Evolutionary conservation across 2,113 vertebrate genomes (phyloP).

Genomic region (Jacana jacana): DNA sequence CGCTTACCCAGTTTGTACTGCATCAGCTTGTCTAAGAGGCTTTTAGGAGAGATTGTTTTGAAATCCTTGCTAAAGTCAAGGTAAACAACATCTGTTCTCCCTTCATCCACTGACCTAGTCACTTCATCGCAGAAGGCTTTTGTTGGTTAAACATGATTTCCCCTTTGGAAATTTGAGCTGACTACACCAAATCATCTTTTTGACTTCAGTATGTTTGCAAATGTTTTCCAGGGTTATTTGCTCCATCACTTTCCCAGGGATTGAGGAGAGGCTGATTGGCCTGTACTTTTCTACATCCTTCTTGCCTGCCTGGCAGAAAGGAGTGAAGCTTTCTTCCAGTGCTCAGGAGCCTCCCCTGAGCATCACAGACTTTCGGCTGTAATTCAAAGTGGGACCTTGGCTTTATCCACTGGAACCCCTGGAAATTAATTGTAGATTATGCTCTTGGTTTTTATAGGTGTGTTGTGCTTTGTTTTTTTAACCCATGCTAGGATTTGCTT

Average conservation of each 20-base stretch:
- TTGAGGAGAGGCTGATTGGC: not conserved
- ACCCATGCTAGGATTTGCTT: not conserved
- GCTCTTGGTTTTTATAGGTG: fast-evolving
- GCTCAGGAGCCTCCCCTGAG: not conserved
- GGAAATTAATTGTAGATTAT: not conserved
- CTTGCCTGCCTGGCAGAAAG: not conserved
- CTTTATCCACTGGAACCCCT: not conserved
- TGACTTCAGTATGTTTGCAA: not conserved
- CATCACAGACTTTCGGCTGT: not conserved
- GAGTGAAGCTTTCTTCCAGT: not conserved
- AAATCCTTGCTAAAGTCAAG: slow-evolving; percentile 24
- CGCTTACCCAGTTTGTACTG: not conserved
- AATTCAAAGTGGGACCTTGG: not conserved
- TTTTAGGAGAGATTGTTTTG: slow-evolving; percentile 7
- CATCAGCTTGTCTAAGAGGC: not conserved
- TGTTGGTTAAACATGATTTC: not conserved
- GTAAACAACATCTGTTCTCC: slow-evolving; percentile 47
- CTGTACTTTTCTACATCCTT: not conserved
- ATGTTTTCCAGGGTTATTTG: not conserved
- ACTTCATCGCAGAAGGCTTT: not conserved
- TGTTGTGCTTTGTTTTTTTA: not conserved
- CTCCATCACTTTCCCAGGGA: not conserved
- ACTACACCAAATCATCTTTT: not conserved
- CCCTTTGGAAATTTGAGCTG: not conserved
- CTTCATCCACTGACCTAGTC: not conserved